Conservation (phyloP, 2,888 invertebrate genomes). For the Dryobota labecula region DNA sequence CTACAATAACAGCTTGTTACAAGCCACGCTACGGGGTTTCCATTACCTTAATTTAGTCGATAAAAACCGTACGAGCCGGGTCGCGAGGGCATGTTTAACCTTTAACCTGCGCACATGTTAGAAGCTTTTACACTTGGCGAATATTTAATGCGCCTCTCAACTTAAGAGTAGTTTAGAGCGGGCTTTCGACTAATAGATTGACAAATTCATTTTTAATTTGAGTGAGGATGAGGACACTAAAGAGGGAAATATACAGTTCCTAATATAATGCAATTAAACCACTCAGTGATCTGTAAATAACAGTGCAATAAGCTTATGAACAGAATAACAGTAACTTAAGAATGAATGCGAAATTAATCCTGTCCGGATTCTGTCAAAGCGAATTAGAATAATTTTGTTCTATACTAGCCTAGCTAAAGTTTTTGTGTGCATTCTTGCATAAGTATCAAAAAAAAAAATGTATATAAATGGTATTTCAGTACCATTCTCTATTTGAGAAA, state of each 20-base stretch:
- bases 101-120: slow-evolving; percentile 72
- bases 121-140: slow-evolving; percentile 71
- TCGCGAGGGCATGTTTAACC: slow-evolving; percentile 82
- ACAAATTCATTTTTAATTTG: slow-evolving; percentile 41
- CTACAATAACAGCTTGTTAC: slow-evolving; percentile 85
- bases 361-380: neutral
- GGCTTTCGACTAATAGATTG: slow-evolving; percentile 49
- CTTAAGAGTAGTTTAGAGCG: slow-evolving; percentile 37
- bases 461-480: no score
- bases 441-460: no score
- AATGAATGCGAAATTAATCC: neutral
- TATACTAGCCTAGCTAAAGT: neutral
- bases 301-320: neutral
- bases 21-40: slow-evolving; percentile 77
- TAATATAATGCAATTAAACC: slow-evolving; percentile 14
- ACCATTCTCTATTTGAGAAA: neutral
- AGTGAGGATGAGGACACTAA: slow-evolving; percentile 6
- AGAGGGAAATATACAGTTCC: neutral
- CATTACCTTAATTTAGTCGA: slow-evolving; percentile 84
- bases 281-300: slow-evolving; percentile 15
- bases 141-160: slow-evolving; percentile 56
- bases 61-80: slow-evolving; percentile 78
- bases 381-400: neutral
- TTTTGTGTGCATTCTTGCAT: neutral
- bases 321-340: slow-evolving; percentile 7